Evolutionary conservation across 2,797 vertebrate genomes (phyloP).

Genomic region (Rhinogobio ventralis): DNA sequence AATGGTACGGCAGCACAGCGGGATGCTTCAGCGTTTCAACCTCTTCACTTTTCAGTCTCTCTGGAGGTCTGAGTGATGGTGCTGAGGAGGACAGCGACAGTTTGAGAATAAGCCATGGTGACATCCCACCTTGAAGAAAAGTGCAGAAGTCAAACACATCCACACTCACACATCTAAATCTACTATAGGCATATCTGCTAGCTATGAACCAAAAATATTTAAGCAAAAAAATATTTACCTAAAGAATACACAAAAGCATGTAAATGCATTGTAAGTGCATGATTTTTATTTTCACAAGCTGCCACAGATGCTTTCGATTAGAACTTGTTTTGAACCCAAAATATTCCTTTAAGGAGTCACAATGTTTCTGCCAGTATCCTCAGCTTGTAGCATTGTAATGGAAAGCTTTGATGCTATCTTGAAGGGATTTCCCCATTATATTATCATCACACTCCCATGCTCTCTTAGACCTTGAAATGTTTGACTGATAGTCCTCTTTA

Average conservation of each 20-base stretch:
- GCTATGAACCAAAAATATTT: not conserved
- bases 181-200: not conserved
- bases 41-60: not conserved
- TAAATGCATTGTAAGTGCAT: not conserved
- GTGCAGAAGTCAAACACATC: not conserved
- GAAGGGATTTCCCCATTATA: conserved; percentile 2
- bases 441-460: conserved; percentile 19
- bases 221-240: not conserved
- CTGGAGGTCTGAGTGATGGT: conserved; percentile 6
- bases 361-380: conserved; percentile 2
- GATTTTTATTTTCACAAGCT: not conserved
- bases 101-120: conserved; percentile 30
- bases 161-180: not conserved
- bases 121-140: conserved; percentile 26
- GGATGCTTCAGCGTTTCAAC: conserved; percentile 9
- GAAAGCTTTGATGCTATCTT: conserved; percentile 26
- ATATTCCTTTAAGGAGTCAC: not conserved
- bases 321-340: not conserved
- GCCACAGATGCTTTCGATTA: not conserved
- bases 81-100: conserved; percentile 11
- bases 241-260: not conserved
- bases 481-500: conserved; percentile 11
- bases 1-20: conserved; percentile 2
- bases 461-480: not conserved
- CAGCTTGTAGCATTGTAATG: not conserved